Conservation (phyloP, 2,888 invertebrate species). For the Patella caerulea region DNA sequence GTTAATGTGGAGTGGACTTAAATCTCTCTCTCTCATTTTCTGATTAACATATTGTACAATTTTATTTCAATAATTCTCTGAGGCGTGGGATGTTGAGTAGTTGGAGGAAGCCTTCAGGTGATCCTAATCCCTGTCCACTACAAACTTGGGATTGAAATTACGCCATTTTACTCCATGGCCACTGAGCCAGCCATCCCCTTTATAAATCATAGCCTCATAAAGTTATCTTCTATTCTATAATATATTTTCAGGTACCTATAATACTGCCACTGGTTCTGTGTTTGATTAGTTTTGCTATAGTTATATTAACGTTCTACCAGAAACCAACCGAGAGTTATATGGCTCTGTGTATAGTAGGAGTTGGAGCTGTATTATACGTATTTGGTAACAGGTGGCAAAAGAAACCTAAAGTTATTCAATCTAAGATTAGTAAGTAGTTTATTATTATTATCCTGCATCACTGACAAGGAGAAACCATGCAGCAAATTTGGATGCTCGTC, state of each 20-base stretch:
- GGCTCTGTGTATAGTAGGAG: conserved; percentile 76
- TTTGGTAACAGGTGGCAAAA: conserved; percentile 57
- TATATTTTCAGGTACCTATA: conserved; percentile 78
- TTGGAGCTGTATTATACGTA: conserved; percentile 79
- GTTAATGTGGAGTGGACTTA: too few relatives aligned
- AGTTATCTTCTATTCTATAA: conserved; percentile 25
- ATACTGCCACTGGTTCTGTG: conserved; percentile 87
- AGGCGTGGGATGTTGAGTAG: too few relatives aligned
- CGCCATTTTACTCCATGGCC: too few relatives aligned
- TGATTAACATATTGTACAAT: too few relatives aligned
- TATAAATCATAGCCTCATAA: background rate
- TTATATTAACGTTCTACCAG: conserved; percentile 87
- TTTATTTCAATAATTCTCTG: too few relatives aligned
- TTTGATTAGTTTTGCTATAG: conserved; percentile 86
- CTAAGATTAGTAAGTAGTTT: conserved; percentile 59
- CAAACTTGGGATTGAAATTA: too few relatives aligned
- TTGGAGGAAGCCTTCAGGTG: too few relatives aligned
- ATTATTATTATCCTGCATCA: too few relatives aligned
- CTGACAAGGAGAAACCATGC: too few relatives aligned
- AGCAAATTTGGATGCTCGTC: too few relatives aligned
- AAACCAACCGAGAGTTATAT: conserved; percentile 80
- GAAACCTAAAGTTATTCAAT: conserved; percentile 56
- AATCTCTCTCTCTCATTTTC: too few relatives aligned
- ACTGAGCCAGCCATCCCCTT: background rate
- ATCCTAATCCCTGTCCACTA: too few relatives aligned